Evolutionary conservation across 2,113 vertebrate genomes (phyloP).

Genomic region (Meriones unguiculatus): DNA sequence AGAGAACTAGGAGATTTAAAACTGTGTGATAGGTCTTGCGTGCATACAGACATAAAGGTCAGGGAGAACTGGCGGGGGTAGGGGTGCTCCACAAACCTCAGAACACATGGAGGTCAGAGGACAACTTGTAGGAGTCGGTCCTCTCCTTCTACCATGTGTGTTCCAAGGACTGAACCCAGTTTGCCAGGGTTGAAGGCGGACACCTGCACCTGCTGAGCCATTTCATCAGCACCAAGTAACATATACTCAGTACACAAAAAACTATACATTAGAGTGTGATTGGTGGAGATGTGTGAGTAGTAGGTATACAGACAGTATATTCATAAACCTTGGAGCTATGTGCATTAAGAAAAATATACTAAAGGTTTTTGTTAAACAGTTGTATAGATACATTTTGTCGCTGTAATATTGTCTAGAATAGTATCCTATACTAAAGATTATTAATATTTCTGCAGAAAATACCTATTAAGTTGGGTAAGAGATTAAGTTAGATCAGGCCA

Average conservation of each 20-base stretch:
- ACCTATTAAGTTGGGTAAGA: neutral
- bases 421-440: neutral
- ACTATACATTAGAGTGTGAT: neutral
- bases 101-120: neutral
- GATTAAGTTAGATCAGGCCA: neutral
- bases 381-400: neutral
- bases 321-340: neutral
- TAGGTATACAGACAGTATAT: neutral
- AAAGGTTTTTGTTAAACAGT: neutral
- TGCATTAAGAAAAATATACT: neutral
- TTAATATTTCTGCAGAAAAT: neutral
- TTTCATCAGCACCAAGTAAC: neutral
- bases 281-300: neutral
- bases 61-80: neutral
- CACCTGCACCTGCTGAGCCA: neutral
- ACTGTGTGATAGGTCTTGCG: neutral
- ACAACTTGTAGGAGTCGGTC: neutral
- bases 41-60: neutral
- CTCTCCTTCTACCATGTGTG: neutral
- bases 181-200: neutral
- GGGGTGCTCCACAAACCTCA: neutral
- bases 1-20: neutral
- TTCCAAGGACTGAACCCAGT: neutral
- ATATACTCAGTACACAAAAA: neutral
- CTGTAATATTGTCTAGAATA: neutral